Evolutionary conservation across 2,888 invertebrate genomes (phyloP).

Genomic region (Agapetus fuscipes): DNA sequence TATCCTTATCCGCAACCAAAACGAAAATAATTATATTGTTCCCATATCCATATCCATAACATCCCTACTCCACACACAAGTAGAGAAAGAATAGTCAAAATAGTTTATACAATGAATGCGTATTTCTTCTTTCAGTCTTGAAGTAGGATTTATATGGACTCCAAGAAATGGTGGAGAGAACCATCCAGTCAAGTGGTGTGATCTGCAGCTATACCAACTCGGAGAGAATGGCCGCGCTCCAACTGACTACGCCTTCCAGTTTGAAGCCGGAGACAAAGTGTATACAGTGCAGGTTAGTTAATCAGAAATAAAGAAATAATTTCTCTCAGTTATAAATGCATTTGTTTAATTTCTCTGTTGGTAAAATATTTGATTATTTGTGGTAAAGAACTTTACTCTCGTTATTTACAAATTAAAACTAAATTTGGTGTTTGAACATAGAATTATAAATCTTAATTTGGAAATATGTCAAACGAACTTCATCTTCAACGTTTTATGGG

Average conservation of each 20-base stretch:
- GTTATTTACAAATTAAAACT: too few relatives aligned
- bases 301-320: not conserved
- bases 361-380: too few relatives aligned
- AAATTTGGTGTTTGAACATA: too few relatives aligned
- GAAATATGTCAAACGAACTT: too few relatives aligned
- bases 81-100: not conserved
- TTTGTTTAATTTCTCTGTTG: too few relatives aligned
- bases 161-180: slow-evolving; percentile 33
- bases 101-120: not conserved
- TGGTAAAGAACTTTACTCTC: too few relatives aligned
- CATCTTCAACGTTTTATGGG: too few relatives aligned
- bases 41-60: too few relatives aligned
- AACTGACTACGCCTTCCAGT: slow-evolving; percentile 53
- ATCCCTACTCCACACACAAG: too few relatives aligned
- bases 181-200: slow-evolving; percentile 47
- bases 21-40: too few relatives aligned
- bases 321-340: not conserved
- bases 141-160: slow-evolving; percentile 53
- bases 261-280: slow-evolving; percentile 44
- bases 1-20: too few relatives aligned
- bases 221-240: slow-evolving; percentile 58
- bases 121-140: slow-evolving; percentile 42
- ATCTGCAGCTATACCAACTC: slow-evolving; percentile 55
- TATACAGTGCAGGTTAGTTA: slow-evolving; percentile 47
- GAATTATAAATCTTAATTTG: too few relatives aligned